Evolutionary conservation across 1,140 invertebrate species (phyloP).

Genomic region (Cotesia chilonis): DNA sequence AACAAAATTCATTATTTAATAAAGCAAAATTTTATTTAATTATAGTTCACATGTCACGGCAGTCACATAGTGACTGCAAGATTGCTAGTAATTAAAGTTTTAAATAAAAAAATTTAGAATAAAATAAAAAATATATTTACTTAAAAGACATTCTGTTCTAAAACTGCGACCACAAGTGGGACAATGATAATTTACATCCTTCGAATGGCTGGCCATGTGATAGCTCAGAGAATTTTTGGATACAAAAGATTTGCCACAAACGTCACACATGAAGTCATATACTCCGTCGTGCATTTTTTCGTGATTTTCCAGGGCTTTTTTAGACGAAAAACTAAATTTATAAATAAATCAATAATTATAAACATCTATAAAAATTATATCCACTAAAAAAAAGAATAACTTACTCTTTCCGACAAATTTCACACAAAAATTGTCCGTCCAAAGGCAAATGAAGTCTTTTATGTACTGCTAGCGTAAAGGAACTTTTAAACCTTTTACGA

Average conservation of each 20-base stretch:
- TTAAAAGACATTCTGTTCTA: constrained; percentile 43
- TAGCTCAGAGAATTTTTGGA: constrained; percentile 51
- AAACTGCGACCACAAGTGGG: constrained; percentile 56
- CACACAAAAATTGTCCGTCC: constrained; percentile 39
- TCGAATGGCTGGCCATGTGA: constrained; percentile 68
- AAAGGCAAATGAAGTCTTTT: constrained; percentile 48
- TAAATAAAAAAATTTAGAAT: neutral
- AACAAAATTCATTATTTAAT: too few relatives aligned
- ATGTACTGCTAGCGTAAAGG: constrained; percentile 47
- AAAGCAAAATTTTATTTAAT: too few relatives aligned
- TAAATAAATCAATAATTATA: constrained; percentile 16
- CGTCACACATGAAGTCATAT: constrained; percentile 53
- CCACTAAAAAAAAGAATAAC: constrained; percentile 25
- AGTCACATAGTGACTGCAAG: too few relatives aligned
- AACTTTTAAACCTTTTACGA: constrained; percentile 1
- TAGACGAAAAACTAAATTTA: constrained; percentile 41
- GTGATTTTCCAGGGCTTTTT: constrained; percentile 44
- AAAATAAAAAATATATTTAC: constrained; percentile 42
- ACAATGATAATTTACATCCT: constrained; percentile 62
- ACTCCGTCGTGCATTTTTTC: constrained; percentile 51
- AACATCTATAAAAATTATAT: constrained; percentile 1
- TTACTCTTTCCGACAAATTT: constrained; percentile 36
- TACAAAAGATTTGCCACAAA: constrained; percentile 54
- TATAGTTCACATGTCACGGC: too few relatives aligned
- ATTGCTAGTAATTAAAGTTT: too few relatives aligned